Percentiles rank a stretch among this genome's conserved stretches.
phyloP scores from a whole-genome alignment of 2,888 invertebrate genomes.

The Lepidochitona cinerea region DNA sequence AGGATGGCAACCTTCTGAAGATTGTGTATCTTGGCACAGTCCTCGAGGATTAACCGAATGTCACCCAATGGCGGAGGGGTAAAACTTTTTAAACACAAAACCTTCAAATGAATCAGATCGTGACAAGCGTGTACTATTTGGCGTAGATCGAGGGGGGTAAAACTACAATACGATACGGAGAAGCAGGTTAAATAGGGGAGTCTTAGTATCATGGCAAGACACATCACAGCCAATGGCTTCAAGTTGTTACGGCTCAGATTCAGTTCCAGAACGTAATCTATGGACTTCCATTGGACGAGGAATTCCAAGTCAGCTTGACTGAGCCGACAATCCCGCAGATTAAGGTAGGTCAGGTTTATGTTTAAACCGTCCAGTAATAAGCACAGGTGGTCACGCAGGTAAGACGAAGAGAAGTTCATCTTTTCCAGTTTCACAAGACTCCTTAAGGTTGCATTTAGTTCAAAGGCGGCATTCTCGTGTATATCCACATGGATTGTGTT shows the following conservation, averaged over 20 bases:
- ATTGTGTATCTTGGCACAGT: slow-evolving; percentile 39
- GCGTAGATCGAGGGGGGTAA: slow-evolving; percentile 39
- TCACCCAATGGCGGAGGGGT: slow-evolving; percentile 47
- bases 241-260: slow-evolving; percentile 61
- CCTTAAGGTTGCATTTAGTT: slow-evolving; percentile 37
- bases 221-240: slow-evolving; percentile 28
- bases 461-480: slow-evolving; percentile 28
- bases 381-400: slow-evolving; percentile 42
- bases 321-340: slow-evolving; percentile 57
- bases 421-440: slow-evolving; percentile 36
- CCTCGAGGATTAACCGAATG: slow-evolving; percentile 41
- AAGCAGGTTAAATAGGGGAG: slow-evolving; percentile 47
- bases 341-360: slow-evolving; percentile 43
- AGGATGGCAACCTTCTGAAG: slow-evolving; percentile 55
- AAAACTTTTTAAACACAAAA: slow-evolving; percentile 55
- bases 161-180: slow-evolving; percentile 49
- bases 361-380: slow-evolving; percentile 35
- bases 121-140: slow-evolving; percentile 41
- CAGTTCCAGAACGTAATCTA: slow-evolving; percentile 44
- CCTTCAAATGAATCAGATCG: slow-evolving; percentile 44
- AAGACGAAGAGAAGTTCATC: slow-evolving; percentile 55
- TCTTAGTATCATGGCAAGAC: slow-evolving; percentile 30
- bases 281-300: slow-evolving; percentile 45
- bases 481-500: slow-evolving; percentile 47
- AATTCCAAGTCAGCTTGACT: slow-evolving; percentile 43